Conservation (phyloP, 2,797 vertebrate genomes). For the Karalla daura region DNA sequence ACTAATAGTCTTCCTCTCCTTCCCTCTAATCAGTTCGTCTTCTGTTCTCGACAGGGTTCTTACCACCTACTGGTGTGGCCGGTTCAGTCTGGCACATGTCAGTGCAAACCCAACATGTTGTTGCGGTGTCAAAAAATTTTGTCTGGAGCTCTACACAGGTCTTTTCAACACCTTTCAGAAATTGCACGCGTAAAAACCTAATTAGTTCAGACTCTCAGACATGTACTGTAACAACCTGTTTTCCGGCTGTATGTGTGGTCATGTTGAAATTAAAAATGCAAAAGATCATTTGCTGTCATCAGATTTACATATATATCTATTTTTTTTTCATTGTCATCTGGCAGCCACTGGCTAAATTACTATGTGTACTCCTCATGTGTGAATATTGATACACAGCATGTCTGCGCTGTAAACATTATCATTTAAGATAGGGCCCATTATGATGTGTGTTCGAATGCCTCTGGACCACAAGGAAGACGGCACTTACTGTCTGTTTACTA, state of each 20-base stretch:
- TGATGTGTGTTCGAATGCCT: conserved; percentile 62
- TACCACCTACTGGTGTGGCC: too few species aligned
- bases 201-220: neutral
- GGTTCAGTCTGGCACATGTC: too few species aligned
- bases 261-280: conserved; percentile 21
- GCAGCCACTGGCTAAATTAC: conserved; percentile 44
- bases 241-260: neutral
- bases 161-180: neutral
- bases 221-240: neutral
- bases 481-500: conserved; percentile 77
- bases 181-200: neutral
- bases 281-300: conserved; percentile 33
- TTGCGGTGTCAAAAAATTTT: too few species aligned
- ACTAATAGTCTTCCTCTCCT: too few species aligned
- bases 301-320: too few species aligned
- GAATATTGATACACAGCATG: conserved; percentile 56
- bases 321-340: conserved; percentile 48
- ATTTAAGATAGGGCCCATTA: conserved; percentile 56
- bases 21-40: too few species aligned
- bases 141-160: too few species aligned
- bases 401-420: conserved; percentile 65
- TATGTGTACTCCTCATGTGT: conserved; percentile 48
- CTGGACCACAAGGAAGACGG: conserved; percentile 67
- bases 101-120: too few species aligned
- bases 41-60: too few species aligned